Conservation (phyloP, 2,797 vertebrate genomes). For the Echeneis naucrates region DNA sequence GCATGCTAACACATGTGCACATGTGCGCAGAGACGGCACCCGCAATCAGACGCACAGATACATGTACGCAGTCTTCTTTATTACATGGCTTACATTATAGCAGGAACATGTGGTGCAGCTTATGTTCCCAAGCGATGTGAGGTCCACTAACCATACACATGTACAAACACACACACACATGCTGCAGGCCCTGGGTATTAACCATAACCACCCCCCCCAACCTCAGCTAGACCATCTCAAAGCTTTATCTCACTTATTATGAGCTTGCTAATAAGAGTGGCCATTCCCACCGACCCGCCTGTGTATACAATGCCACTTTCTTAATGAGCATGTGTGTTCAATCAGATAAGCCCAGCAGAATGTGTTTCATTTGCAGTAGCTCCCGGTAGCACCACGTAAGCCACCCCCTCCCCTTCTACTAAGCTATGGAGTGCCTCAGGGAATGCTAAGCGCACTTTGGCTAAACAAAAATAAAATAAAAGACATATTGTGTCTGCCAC, state of each 20-base stretch:
- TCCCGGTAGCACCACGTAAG: constrained; percentile 62
- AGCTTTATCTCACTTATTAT: constrained; percentile 75
- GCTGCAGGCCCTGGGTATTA: constrained; percentile 41
- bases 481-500: constrained; percentile 51
- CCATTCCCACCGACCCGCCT: constrained; percentile 51
- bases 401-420: constrained; percentile 29
- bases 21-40: background rate
- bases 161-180: constrained; percentile 17
- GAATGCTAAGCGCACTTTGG: constrained; percentile 48
- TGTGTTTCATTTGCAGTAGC: constrained; percentile 67
- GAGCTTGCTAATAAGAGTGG: constrained; percentile 66
- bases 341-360: constrained; percentile 75
- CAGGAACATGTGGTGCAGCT: constrained; percentile 60
- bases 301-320: constrained; percentile 70
- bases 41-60: constrained; percentile 15
- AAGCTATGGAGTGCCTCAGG: constrained; percentile 39
- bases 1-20: background rate
- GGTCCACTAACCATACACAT: constrained; percentile 22
- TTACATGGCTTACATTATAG: constrained; percentile 58
- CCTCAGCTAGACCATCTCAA: constrained; percentile 57
- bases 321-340: constrained; percentile 79
- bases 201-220: constrained; percentile 30
- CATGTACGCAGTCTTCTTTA: constrained; percentile 27
- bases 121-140: constrained; percentile 57
- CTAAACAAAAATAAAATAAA: constrained; percentile 41